These are phyloP conservation scores for Pseudanteris insignis DNA, from an alignment of 2,888 invertebrate genomes.

Conservation along the genomic window DNA sequence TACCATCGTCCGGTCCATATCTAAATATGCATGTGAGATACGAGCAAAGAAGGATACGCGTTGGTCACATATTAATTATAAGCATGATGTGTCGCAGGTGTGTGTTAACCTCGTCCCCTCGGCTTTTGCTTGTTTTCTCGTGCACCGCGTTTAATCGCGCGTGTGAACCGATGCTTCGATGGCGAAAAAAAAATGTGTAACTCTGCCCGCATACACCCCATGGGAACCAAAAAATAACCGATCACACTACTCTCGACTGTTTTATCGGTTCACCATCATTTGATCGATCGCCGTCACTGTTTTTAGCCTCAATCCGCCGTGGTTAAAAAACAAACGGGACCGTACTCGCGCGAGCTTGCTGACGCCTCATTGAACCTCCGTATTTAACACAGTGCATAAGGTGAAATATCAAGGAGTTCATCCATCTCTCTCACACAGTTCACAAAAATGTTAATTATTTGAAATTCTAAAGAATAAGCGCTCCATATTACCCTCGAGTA, in stretches of 20 bases:
- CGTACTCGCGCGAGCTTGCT: too few relatives aligned
- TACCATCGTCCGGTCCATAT: slow-evolving; percentile 50
- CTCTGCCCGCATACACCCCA: slow-evolving; percentile 35
- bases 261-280: too few relatives aligned
- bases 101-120: slow-evolving; percentile 31
- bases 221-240: slow-evolving; percentile 29
- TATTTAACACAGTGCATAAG: too few relatives aligned
- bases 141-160: slow-evolving; percentile 48
- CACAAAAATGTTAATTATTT: too few relatives aligned
- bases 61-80: slow-evolving; percentile 54
- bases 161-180: slow-evolving; percentile 49
- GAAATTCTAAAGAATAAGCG: too few relatives aligned
- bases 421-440: too few relatives aligned
- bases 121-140: slow-evolving; percentile 34
- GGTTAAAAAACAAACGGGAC: too few relatives aligned
- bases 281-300: too few relatives aligned
- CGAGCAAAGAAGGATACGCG: slow-evolving; percentile 46
- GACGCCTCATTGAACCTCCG: too few relatives aligned
- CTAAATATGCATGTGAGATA: slow-evolving; percentile 49
- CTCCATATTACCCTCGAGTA: too few relatives aligned
- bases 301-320: too few relatives aligned
- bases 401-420: too few relatives aligned
- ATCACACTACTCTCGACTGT: slow-evolving; percentile 11
- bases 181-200: slow-evolving; percentile 17
- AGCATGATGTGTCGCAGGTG: slow-evolving; percentile 54